These are phyloP conservation scores for Melanotaenia maccullochi DNA, from an alignment of 2,797 vertebrate genomes.

Conservation along the genomic window DNA sequence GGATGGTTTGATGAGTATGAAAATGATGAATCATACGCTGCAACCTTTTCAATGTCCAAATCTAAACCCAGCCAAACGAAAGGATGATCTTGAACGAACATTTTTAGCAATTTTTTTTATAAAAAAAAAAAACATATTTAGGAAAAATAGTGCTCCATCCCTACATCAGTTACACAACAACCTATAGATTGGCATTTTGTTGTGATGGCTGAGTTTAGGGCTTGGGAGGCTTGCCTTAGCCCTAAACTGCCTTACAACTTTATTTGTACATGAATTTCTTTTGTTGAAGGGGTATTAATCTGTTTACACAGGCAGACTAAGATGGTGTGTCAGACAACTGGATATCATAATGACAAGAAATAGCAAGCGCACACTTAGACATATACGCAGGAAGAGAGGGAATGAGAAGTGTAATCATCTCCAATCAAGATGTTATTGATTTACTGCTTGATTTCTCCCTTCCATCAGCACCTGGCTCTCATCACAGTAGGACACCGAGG, in stretches of 20 bases:
- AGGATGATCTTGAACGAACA: not conserved
- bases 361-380: conserved; percentile 46
- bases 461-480: conserved; percentile 83
- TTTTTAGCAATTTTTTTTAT: not conserved
- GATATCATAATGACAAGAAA: conserved; percentile 58
- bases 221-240: no score
- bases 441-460: conserved; percentile 64
- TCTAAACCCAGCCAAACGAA: not conserved
- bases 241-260: no score
- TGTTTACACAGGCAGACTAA: not conserved
- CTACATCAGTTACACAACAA: not conserved
- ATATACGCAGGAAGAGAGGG: conserved; percentile 55
- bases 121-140: no score
- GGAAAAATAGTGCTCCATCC: no score
- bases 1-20: conserved; percentile 4
- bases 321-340: conserved; percentile 14
- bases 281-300: not conserved
- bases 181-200: not conserved
- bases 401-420: conserved; percentile 72
- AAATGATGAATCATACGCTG: not conserved
- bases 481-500: conserved; percentile 79
- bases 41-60: not conserved
- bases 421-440: conserved; percentile 79
- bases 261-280: not conserved
- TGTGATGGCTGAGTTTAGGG: not conserved